Evolutionary conservation across 2,888 invertebrate genomes (phyloP).

Genomic region (Drosophila fulvimacula): DNA sequence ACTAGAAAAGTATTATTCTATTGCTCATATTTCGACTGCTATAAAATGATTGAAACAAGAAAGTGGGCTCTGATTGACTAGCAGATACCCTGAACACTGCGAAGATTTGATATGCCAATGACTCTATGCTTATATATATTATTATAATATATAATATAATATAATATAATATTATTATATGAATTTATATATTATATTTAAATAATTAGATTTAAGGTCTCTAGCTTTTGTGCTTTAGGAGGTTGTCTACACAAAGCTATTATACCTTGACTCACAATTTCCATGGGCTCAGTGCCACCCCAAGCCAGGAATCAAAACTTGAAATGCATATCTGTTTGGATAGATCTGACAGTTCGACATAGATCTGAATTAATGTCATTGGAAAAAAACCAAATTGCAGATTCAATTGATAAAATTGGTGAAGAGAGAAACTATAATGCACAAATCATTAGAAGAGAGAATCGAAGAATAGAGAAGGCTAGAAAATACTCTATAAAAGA

Average conservation of each 20-base stretch:
- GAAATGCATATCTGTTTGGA: neutral
- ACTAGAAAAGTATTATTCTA: neutral
- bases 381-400: neutral
- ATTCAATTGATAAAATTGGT: neutral
- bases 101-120: too few relatives aligned
- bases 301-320: neutral
- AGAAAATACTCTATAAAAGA: neutral
- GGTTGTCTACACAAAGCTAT: neutral
- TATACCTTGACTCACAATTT: neutral
- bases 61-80: neutral
- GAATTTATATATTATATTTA: too few relatives aligned
- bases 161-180: too few relatives aligned
- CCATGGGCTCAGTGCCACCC: neutral
- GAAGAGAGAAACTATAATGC: neutral
- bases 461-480: neutral
- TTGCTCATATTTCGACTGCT: neutral
- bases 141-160: too few relatives aligned
- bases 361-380: neutral
- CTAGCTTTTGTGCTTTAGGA: too few relatives aligned
- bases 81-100: neutral
- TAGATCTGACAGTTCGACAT: neutral
- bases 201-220: too few relatives aligned
- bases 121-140: too few relatives aligned
- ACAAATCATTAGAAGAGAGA: neutral
- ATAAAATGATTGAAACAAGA: neutral